Percentiles rank a stretch among this genome's conserved stretches.
phyloP scores from a whole-genome alignment of 2,113 vertebrate species.

The Notothenia rossii region DNA sequence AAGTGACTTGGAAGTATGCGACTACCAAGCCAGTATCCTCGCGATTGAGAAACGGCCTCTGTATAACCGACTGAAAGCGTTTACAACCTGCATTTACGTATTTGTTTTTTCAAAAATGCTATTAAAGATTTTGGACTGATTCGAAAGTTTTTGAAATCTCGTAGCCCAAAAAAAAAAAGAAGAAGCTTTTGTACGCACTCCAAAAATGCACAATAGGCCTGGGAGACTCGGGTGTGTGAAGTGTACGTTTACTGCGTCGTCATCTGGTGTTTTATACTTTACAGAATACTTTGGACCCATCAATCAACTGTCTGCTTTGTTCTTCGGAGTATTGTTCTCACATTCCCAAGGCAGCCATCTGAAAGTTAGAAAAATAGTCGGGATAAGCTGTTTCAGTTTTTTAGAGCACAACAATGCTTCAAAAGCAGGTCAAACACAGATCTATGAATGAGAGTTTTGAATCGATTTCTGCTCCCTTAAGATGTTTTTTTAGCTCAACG shows the following conservation, averaged over 20 bases:
- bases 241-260: constrained; percentile 20
- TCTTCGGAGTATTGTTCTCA: constrained; percentile 42
- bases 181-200: not conserved
- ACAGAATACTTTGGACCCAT: constrained; percentile 30
- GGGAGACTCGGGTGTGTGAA: constrained; percentile 25
- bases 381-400: constrained; percentile 31
- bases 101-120: constrained; percentile 12
- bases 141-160: constrained; percentile 23
- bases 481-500: constrained; percentile 43
- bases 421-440: constrained; percentile 58
- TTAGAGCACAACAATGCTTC: constrained; percentile 38
- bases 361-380: constrained; percentile 9
- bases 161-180: not conserved
- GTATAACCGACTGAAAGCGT: constrained; percentile 22
- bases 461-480: constrained; percentile 63
- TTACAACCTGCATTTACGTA: constrained; percentile 2
- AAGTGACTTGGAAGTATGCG: no score
- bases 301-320: constrained; percentile 48
- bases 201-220: constrained; percentile 10
- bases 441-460: constrained; percentile 44
- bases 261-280: constrained; percentile 26
- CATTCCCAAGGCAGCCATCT: constrained; percentile 35
- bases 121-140: constrained; percentile 16
- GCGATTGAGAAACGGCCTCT: not conserved
- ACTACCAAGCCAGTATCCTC: no score